Base-by-base conservation (phyloP, 2,888 invertebrate species). In the Hyles lineata region DNA sequence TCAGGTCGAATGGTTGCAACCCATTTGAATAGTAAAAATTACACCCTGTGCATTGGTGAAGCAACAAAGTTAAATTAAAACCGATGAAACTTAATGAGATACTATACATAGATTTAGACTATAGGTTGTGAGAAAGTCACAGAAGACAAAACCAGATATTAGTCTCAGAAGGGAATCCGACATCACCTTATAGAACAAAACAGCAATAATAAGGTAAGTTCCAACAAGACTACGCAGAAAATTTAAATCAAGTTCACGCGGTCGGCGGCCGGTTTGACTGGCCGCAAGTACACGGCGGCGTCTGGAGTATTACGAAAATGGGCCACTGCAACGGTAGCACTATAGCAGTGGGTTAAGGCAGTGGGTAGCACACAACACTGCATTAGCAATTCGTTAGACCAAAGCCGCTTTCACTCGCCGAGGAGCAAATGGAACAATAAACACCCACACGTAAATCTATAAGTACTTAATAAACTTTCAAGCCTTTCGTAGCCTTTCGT, bases 361-460 rank as follows among this genome's bases (percentile, higher is more conserved):
- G 87, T 87, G 87, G 89, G 89, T 84, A 87, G 88, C 82, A 77
- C 79, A 82, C 77, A 85, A 79, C 87, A 82, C 77, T 84, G 79
- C 87, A 90, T 90, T 90, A 90, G 83, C 82, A 85, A 91, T 90
- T 91, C 90, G 90, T 91, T 87, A 88, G 83, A 78, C 81, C 82
- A 79, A 74, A 72, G 70, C 76, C 71, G 86, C 90, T 91, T 90
- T 90, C 91, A 88, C 90, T 85, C 77, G 81, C 79, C 75, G 78
- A 80, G 81, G 78, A 81, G 73, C 75, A 81, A 79, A 89, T 87
- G 83, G 85, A 87, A 90, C 90, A 89, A 90, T 88, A 87, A 86
- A 85, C 84, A 85, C 89, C 88, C 81, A 77, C 76, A 74, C 77
- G 70, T 74, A 77, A 76, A 81, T 78, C 77, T 74, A 77, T 77